Conservation (phyloP, 1,140 invertebrate species). For the Bradysia coprophila region DNA sequence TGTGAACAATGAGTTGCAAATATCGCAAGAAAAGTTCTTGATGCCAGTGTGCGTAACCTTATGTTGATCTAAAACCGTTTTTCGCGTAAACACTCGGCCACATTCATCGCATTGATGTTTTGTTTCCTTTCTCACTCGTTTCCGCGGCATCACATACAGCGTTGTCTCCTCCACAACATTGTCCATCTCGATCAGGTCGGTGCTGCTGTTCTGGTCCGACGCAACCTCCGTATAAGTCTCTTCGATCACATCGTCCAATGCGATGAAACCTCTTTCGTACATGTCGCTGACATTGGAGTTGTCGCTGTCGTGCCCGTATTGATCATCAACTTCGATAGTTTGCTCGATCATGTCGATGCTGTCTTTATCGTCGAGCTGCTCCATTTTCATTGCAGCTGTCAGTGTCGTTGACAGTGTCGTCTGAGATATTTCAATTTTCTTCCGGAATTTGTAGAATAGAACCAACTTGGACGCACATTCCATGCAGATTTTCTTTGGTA, state of each 20-base stretch:
- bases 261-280: background rate
- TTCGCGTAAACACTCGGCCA: background rate
- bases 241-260: too few species aligned
- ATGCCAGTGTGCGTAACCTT: background rate
- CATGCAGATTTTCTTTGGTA: background rate
- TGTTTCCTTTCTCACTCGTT: background rate
- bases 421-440: background rate
- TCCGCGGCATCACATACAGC: background rate
- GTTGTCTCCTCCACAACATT: background rate
- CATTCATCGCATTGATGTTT: background rate
- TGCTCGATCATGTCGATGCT: background rate
- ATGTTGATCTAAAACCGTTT: background rate
- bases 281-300: background rate
- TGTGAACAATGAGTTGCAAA: background rate
- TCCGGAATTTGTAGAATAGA: background rate
- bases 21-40: background rate
- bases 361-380: background rate
- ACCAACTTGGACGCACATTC: background rate
- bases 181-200: too few species aligned
- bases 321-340: background rate
- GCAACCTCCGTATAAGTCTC: too few species aligned
- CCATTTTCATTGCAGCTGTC: background rate
- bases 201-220: too few species aligned
- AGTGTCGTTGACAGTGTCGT: background rate
- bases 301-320: background rate